Conservation (phyloP, 2,888 invertebrate genomes). For the Aradus depressus region DNA sequence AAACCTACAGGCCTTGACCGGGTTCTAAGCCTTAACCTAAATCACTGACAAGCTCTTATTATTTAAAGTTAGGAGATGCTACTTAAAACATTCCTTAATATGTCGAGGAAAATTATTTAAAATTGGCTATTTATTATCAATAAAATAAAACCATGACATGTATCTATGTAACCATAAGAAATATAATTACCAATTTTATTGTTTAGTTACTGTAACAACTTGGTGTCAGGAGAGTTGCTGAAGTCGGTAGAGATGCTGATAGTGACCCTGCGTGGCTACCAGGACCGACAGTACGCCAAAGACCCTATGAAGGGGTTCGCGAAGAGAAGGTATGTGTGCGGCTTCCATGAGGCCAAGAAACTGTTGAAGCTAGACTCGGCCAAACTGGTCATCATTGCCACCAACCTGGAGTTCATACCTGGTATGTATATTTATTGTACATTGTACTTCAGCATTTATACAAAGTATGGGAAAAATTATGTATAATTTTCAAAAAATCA, state of each 20-base stretch:
- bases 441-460: no score
- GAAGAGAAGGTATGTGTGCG: conserved; percentile 48
- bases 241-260: conserved; percentile 41
- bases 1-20: no score
- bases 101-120: no score
- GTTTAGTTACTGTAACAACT: conserved; percentile 48
- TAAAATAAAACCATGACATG: neutral
- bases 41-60: no score
- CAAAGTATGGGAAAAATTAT: no score
- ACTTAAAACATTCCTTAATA: no score
- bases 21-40: no score
- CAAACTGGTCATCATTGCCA: conserved; percentile 49
- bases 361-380: conserved; percentile 47
- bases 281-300: conserved; percentile 47
- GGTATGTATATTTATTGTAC: conserved; percentile 6
- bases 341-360: conserved; percentile 49
- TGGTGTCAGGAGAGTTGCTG: conserved; percentile 45
- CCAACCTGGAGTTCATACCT: conserved; percentile 44
- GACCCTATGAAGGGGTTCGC: conserved; percentile 47
- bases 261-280: conserved; percentile 47
- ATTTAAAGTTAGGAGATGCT: no score
- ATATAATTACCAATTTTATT: conserved; percentile 6
- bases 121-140: no score
- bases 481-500: no score
- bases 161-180: neutral